phyloP scores from a whole-genome alignment of 1,140 invertebrate genomes.

The Sarcophaga bullata region DNA sequence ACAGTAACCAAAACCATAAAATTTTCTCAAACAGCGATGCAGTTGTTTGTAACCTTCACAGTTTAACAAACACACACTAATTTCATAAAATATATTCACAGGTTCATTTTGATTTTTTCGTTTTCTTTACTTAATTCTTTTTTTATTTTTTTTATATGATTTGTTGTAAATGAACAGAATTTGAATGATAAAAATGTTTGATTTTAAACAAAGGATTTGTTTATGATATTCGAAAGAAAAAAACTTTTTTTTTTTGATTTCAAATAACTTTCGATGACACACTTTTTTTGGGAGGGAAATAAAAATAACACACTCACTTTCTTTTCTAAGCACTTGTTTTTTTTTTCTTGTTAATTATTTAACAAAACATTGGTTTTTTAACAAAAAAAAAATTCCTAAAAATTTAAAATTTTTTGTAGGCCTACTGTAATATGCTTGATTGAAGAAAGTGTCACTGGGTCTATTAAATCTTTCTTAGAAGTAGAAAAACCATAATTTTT shows the following conservation, averaged over 20 bases:
- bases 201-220: slow-evolving; percentile 1
- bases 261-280: slow-evolving; percentile 8
- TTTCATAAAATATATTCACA: slow-evolving; percentile 7
- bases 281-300: neutral
- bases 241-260: neutral
- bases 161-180: no score
- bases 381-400: neutral
- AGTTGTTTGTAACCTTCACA: neutral
- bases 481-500: no score
- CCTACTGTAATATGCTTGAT: no score
- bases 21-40: slow-evolving; percentile 15
- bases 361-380: neutral
- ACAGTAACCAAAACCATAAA: neutral
- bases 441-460: no score
- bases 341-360: neutral
- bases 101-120: neutral
- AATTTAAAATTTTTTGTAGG: neutral
- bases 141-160: neutral
- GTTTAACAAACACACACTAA: slow-evolving; percentile 21
- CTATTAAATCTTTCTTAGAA: neutral
- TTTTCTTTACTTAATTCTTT: no score
- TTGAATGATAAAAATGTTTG: neutral
- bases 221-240: neutral
- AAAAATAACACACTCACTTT: neutral
- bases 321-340: neutral